Evolutionary conservation across 1,140 invertebrate species (phyloP).

Genomic region (Danaus melanippus): DNA sequence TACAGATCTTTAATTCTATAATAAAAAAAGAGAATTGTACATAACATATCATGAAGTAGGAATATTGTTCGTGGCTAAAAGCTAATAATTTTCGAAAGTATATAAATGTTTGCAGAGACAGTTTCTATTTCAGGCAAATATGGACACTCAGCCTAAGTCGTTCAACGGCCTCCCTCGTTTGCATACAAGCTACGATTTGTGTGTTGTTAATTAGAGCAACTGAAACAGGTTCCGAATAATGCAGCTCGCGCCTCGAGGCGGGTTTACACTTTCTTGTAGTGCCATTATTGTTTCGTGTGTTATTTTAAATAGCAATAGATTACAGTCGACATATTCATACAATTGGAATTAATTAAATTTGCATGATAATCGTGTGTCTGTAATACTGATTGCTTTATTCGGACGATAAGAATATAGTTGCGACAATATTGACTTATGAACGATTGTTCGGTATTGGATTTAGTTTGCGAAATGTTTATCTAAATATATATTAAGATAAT

Average conservation of each 20-base stretch:
- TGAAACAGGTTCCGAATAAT: conserved; percentile 62
- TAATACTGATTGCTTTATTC: too few relatives aligned
- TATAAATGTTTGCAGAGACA: too few relatives aligned
- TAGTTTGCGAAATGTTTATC: too few relatives aligned
- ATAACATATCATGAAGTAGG: too few relatives aligned
- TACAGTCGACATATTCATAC: conserved; percentile 13
- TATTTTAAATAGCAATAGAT: conserved; percentile 66
- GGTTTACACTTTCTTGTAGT: conserved; percentile 49
- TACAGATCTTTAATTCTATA: not conserved
- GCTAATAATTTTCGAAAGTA: too few relatives aligned
- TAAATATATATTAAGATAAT: too few relatives aligned
- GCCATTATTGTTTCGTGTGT: conserved; percentile 62
- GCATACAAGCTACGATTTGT: conserved; percentile 71
- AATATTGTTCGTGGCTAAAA: too few relatives aligned
- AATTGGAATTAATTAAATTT: conserved; percentile 58
- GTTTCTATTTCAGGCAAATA: not conserved
- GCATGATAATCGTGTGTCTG: conserved; percentile 50
- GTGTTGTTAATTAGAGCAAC: conserved; percentile 70
- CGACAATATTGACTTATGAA: too few relatives aligned
- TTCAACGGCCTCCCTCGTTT: conserved; percentile 50
- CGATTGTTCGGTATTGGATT: too few relatives aligned
- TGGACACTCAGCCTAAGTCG: conserved; percentile 24
- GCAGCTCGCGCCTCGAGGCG: conserved; percentile 43
- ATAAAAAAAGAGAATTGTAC: conserved; percentile 6
- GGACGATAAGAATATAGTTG: too few relatives aligned